phyloP scores from a whole-genome alignment of 2,888 invertebrate species.

The Muscina levida region DNA sequence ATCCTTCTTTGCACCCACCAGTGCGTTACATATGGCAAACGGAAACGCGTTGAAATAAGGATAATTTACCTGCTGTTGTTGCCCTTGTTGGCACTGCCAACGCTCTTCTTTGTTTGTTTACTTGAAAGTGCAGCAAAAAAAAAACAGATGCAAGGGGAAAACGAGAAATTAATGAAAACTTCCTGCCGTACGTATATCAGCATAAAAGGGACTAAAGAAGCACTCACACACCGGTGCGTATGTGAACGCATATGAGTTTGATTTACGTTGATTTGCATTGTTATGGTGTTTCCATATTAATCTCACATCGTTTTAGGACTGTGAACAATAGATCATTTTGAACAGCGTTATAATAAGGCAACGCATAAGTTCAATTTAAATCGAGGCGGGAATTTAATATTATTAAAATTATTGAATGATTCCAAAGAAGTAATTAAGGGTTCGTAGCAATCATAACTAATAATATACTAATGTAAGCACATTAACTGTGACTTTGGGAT shows the following conservation, averaged over 20 bases:
- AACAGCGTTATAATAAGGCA: constrained; percentile 10
- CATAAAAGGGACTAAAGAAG: neutral
- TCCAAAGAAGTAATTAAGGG: too few species aligned
- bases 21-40: constrained; percentile 31
- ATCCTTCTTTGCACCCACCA: constrained; percentile 25
- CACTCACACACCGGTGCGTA: constrained; percentile 35
- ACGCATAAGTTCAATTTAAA: neutral
- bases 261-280: constrained; percentile 53
- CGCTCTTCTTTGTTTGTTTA: constrained; percentile 5
- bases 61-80: constrained; percentile 35
- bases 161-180: constrained; percentile 54
- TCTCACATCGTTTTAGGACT: neutral
- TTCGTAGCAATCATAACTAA: too few species aligned
- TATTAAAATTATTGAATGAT: neutral
- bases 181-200: constrained; percentile 43
- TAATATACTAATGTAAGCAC: too few species aligned
- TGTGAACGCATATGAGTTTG: constrained; percentile 36
- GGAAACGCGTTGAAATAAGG: constrained; percentile 43
- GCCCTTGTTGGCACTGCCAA: constrained; percentile 7
- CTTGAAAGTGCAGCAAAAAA: constrained; percentile 41
- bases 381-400: neutral
- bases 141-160: too few species aligned
- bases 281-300: constrained; percentile 25
- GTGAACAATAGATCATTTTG: neutral
- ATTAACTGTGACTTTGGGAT: too few species aligned